A percentile compares a stretch with the other conserved stretches of the same genome.
These are phyloP conservation scores for Panthera tigris DNA, from an alignment of 2,113 vertebrate genomes.

Conservation along the genomic window DNA sequence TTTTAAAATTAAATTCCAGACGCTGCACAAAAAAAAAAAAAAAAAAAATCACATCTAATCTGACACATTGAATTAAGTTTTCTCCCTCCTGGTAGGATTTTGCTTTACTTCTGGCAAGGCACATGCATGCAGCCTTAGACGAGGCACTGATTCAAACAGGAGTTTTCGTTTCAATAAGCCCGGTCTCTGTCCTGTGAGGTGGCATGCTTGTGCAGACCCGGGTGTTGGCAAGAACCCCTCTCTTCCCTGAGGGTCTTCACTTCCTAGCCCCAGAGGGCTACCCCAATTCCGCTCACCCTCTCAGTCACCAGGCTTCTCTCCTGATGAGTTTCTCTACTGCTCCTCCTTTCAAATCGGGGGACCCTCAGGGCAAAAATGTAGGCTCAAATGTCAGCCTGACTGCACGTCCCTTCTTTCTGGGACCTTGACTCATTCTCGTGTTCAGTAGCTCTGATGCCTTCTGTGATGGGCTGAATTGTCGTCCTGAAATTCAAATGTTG, in stretches of 20 bases:
- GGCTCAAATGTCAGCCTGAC: background rate
- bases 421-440: background rate
- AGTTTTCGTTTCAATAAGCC: background rate
- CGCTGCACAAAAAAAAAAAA: background rate
- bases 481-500: background rate
- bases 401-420: background rate
- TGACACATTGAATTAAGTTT: background rate
- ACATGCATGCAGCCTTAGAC: background rate
- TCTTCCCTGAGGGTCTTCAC: background rate
- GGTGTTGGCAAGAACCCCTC: background rate
- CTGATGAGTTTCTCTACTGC: background rate
- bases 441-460: background rate
- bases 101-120: background rate
- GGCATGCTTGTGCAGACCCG: too few species aligned
- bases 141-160: too few species aligned
- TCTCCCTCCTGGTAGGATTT: background rate
- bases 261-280: background rate
- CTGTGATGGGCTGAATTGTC: background rate
- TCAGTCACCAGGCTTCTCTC: background rate
- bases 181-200: background rate
- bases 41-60: background rate
- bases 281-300: background rate
- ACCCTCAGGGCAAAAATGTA: background rate
- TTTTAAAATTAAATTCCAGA: constrained; percentile 5
- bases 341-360: background rate